Conservation (phyloP, 2,113 vertebrate species). For the Petrocephalus zakoni region DNA sequence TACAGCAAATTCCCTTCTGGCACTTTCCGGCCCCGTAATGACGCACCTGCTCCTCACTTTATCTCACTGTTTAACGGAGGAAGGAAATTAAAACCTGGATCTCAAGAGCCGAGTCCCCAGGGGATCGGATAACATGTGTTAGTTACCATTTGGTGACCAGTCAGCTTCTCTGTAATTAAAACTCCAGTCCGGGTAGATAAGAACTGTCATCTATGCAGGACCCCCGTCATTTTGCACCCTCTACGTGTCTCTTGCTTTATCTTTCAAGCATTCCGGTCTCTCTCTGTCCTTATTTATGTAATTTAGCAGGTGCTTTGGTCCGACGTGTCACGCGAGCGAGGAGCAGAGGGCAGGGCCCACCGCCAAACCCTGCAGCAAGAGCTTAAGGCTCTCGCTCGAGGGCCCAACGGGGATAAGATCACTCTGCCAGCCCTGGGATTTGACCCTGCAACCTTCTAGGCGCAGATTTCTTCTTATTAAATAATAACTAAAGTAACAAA, state of each 20-base stretch:
- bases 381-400: background rate
- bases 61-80: background rate
- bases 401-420: too few species aligned
- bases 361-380: background rate
- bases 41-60: background rate
- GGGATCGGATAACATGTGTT: background rate
- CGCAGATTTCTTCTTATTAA: background rate
- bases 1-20: background rate
- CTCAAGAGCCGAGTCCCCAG: background rate
- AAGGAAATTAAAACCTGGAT: conserved; percentile 4
- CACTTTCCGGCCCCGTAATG: background rate
- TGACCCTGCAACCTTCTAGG: background rate
- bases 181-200: background rate
- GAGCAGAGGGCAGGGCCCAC: background rate
- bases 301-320: background rate
- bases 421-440: background rate
- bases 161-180: conserved; percentile 11
- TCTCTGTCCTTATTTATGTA: background rate
- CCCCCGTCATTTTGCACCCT: background rate
- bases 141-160: background rate
- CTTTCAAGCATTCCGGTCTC: background rate
- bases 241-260: background rate
- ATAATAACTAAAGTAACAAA: too few species aligned
- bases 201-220: background rate
- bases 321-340: background rate